Evolutionary conservation across 1,140 invertebrate species (phyloP).

Genomic region (Drosophila orena): DNA sequence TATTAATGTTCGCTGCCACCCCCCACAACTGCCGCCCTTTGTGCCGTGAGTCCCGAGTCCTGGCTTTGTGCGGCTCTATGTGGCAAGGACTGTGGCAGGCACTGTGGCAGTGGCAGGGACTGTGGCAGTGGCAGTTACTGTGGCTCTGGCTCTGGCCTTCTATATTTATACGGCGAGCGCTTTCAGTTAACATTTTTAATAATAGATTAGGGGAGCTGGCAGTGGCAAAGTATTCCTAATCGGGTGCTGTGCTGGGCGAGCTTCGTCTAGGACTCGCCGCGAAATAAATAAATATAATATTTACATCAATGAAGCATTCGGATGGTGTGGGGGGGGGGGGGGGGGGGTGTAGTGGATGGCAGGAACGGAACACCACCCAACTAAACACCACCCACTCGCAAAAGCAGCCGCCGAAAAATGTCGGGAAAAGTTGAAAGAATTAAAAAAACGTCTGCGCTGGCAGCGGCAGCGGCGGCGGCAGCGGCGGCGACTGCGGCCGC

Average conservation of each 20-base stretch:
- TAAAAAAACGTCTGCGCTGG: constrained; percentile 21
- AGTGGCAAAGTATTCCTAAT: constrained; percentile 15
- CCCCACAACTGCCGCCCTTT: neutral
- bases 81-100: neutral
- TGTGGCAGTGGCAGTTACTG: no score
- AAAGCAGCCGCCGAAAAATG: constrained; percentile 46
- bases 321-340: no score
- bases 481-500: neutral
- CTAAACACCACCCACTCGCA: constrained; percentile 45
- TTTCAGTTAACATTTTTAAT: constrained; percentile 71
- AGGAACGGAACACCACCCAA: constrained; percentile 10
- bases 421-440: constrained; percentile 24
- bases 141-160: neutral
- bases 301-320: constrained; percentile 28
- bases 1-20: constrained; percentile 69
- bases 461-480: constrained; percentile 2
- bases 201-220: constrained; percentile 51
- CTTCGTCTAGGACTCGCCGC: constrained; percentile 11
- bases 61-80: constrained; percentile 26
- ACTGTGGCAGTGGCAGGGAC: neutral
- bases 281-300: constrained; percentile 54
- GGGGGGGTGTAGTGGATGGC: neutral
- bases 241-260: constrained; percentile 1
- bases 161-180: constrained; percentile 48
- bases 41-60: constrained; percentile 15